Evolutionary conservation across 2,797 vertebrate species (phyloP).

Genomic region (Syngnathus acus): DNA sequence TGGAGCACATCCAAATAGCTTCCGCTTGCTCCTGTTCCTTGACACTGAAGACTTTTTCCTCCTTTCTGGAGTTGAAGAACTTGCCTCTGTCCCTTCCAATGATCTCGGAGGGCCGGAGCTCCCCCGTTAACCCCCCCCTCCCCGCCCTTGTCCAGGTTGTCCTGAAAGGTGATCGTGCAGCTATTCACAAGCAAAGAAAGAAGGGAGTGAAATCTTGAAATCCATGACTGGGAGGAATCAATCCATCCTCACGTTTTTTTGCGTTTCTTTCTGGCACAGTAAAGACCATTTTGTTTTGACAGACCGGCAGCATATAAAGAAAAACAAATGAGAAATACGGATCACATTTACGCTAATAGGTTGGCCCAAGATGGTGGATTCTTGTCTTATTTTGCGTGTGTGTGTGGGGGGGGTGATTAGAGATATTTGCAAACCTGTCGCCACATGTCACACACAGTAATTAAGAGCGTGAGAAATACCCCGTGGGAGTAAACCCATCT

Average conservation of each 20-base stretch:
- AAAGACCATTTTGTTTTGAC: slow-evolving; percentile 17
- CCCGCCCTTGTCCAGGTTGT: slow-evolving; percentile 29
- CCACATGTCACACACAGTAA: no score
- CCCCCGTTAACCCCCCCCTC: slow-evolving; percentile 16
- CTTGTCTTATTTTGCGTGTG: no score
- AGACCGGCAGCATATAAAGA: no score
- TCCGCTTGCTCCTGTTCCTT: slow-evolving; percentile 42
- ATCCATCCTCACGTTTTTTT: no score
- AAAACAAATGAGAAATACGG: no score
- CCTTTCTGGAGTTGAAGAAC: slow-evolving; percentile 40
- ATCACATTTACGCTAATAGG: no score
- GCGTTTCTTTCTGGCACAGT: slow-evolving; percentile 26
- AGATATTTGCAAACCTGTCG: no score
- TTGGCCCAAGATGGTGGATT: no score
- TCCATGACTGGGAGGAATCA: slow-evolving; percentile 17
- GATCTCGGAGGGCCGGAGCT: slow-evolving; percentile 31
- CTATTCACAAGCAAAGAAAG: slow-evolving; percentile 41
- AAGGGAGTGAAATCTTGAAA: slow-evolving; percentile 10
- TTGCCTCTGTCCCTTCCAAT: slow-evolving; percentile 15
- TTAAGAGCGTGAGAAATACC: no score
- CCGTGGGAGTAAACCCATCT: no score
- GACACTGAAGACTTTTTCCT: slow-evolving; percentile 31
- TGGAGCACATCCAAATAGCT: slow-evolving; percentile 61
- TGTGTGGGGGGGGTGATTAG: no score
- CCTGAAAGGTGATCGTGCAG: slow-evolving; percentile 47